Percentiles rank a stretch among this genome's conserved stretches.
Conservation (phyloP, 2,888 invertebrate genomes). For the Meteorus colon region DNA sequence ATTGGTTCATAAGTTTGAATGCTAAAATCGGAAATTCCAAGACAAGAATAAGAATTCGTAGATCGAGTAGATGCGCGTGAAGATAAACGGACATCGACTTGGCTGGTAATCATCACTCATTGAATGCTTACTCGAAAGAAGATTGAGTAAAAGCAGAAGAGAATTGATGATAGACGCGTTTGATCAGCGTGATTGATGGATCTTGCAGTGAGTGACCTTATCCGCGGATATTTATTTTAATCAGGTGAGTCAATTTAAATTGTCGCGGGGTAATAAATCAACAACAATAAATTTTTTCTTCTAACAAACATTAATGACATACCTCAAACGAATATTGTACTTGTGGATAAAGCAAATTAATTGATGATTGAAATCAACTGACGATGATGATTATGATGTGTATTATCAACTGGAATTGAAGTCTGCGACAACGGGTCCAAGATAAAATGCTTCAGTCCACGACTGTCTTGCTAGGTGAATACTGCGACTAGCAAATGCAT, state of each 20-base stretch:
- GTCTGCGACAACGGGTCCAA: slow-evolving; percentile 2
- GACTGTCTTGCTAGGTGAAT: slow-evolving; percentile 59
- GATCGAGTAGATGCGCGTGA: background rate
- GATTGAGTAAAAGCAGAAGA: background rate
- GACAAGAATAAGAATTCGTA: background rate
- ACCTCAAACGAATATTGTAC: background rate
- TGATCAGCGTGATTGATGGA: slow-evolving; percentile 40
- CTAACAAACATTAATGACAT: background rate
- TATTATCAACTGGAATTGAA: slow-evolving; percentile 18
- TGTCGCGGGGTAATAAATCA: slow-evolving; percentile 6
- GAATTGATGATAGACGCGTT: slow-evolving; percentile 12
- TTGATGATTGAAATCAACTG: slow-evolving; percentile 11
- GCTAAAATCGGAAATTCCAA: background rate
- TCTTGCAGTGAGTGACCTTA: slow-evolving; percentile 47
- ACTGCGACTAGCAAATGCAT: slow-evolving; percentile 66
- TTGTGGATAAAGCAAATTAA: background rate
- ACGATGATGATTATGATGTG: slow-evolving; percentile 15
- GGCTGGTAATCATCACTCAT: background rate
- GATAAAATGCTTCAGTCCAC: slow-evolving; percentile 34
- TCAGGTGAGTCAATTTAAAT: slow-evolving; percentile 17
- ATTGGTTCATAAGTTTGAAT: background rate
- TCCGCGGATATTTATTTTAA: slow-evolving; percentile 30
- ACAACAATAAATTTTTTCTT: background rate
- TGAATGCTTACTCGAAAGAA: background rate
- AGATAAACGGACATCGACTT: slow-evolving; percentile 24